Percentiles rank a stretch among this genome's conserved stretches.
Conservation (phyloP, 2,113 vertebrate species). For the Marmota monax region DNA sequence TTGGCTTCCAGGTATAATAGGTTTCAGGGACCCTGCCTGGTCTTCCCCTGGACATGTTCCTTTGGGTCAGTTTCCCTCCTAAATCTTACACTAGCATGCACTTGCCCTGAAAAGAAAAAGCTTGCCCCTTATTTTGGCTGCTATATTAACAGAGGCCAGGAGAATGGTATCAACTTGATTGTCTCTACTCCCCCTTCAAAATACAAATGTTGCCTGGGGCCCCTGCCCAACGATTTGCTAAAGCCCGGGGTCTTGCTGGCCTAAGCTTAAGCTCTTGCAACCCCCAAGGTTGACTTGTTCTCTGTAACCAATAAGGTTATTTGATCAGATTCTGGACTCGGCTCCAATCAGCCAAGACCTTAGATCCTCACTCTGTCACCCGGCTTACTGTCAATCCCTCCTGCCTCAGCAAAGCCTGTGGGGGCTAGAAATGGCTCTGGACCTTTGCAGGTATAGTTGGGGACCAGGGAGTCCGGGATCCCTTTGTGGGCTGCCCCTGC, state of each 20-base stretch:
- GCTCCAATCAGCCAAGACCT: background rate
- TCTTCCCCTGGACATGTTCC: background rate
- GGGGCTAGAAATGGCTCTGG: background rate
- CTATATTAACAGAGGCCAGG: background rate
- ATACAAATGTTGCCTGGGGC: background rate
- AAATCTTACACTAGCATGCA: background rate
- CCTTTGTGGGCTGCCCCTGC: background rate
- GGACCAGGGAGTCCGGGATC: background rate
- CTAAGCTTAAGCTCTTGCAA: background rate
- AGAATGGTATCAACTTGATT: background rate
- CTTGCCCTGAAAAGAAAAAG: background rate
- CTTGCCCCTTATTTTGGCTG: background rate
- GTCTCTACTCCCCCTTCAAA: too few species aligned
- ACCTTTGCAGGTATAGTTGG: background rate
- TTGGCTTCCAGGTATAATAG: background rate
- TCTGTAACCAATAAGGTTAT: background rate
- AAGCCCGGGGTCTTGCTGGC: background rate
- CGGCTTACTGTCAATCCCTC: background rate
- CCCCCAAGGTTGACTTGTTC: background rate
- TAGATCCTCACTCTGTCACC: background rate
- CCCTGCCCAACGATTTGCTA: background rate
- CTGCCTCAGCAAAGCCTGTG: background rate
- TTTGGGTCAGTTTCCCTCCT: background rate
- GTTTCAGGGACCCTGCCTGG: background rate
- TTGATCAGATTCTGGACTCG: background rate